A percentile compares a stretch with the other conserved stretches of the same genome.
Evolutionary conservation across 1,140 invertebrate species (phyloP).

Genomic region (Lordiphosa stackelbergi): DNA sequence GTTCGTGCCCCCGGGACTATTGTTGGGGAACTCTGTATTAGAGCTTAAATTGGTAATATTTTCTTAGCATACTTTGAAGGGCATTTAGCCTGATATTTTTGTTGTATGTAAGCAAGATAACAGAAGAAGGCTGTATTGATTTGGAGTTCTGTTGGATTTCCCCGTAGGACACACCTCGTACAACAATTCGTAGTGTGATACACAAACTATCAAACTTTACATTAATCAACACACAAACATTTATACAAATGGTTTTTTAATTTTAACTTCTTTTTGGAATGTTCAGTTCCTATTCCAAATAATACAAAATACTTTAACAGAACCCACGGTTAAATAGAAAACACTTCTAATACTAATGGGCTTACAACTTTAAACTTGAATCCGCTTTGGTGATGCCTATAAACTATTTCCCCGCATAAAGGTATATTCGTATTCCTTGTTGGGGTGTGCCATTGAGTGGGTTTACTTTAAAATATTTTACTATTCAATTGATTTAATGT

Average conservation of each 20-base stretch:
- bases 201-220: constrained; percentile 28
- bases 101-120: no score
- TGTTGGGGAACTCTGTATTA: no score
- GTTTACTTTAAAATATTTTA: constrained; percentile 43
- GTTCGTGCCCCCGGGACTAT: no score
- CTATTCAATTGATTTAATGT: constrained; percentile 33
- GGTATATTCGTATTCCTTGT: constrained; percentile 20
- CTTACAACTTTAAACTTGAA: constrained; percentile 49
- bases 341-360: constrained; percentile 29
- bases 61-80: no score
- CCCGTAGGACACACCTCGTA: no score
- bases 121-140: no score
- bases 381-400: constrained; percentile 40
- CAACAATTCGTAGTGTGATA: no score
- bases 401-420: constrained; percentile 37
- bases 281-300: constrained; percentile 25
- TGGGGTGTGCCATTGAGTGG: constrained; percentile 44
- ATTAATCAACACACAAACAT: constrained; percentile 50
- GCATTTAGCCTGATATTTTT: no score
- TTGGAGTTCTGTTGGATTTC: no score
- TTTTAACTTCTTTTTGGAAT: constrained; percentile 13
- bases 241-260: constrained; percentile 31
- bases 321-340: constrained; percentile 27
- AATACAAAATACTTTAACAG: constrained; percentile 35
- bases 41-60: no score